These are phyloP conservation scores for Anthopleura xanthogrammica DNA, from an alignment of 92 coral and sea anemone genomes.

Conservation along the genomic window DNA sequence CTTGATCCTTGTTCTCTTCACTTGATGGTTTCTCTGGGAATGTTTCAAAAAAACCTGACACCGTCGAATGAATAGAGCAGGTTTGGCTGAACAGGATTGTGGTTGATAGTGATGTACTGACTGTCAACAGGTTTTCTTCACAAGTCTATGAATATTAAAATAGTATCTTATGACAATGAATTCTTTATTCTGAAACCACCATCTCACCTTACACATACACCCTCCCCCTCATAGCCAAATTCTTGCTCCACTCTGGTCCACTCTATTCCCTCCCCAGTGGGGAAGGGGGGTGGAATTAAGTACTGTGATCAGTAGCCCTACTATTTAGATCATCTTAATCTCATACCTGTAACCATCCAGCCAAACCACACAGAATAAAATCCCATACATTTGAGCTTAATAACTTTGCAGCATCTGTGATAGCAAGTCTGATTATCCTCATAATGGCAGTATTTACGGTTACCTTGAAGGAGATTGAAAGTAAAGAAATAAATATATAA, in stretches of 20 bases:
- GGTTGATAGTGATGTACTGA: conserved; percentile 52
- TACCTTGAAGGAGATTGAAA: conserved; percentile 24
- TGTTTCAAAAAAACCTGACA: conserved; percentile 59
- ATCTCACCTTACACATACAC: no score
- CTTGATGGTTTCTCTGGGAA: conserved; percentile 32
- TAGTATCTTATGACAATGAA: background rate
- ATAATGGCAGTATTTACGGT: conserved; percentile 67
- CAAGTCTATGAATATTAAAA: conserved; percentile 48
- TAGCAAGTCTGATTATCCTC: conserved; percentile 56
- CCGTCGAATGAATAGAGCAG: conserved; percentile 48
- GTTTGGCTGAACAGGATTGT: conserved; percentile 49
- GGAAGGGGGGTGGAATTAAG: conserved; percentile 10
- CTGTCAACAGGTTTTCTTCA: conserved; percentile 54
- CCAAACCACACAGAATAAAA: conserved; percentile 80
- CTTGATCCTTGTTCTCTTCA: background rate
- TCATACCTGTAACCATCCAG: conserved; percentile 92
- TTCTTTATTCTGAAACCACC: no score
- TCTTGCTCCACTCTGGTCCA: no score
- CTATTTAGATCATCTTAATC: no score
- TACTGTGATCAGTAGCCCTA: no score
- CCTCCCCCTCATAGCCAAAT: no score
- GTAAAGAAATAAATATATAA: background rate
- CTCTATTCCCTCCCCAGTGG: no score
- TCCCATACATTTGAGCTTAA: conserved; percentile 79
- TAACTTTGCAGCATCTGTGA: conserved; percentile 39